A percentile compares a stretch with the other conserved stretches of the same genome.
Evolutionary conservation across 2,797 vertebrate species (phyloP).

Genomic region (Peromyscus aztecus): DNA sequence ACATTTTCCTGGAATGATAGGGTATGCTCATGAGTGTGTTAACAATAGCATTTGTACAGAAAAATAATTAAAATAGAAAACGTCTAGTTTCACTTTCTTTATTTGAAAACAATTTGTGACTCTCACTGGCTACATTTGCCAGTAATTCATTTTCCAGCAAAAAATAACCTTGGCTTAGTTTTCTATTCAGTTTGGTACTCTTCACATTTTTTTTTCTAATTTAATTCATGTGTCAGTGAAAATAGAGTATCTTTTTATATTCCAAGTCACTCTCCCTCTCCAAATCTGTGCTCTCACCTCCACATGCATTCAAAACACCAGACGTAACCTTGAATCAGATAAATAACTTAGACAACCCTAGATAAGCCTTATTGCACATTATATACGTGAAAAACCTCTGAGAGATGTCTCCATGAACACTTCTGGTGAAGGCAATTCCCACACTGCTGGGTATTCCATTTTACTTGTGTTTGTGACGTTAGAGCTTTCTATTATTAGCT

Average conservation of each 20-base stretch:
- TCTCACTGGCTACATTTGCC: constrained; percentile 49
- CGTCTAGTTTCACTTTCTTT: constrained; percentile 63
- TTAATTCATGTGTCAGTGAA: constrained; percentile 44
- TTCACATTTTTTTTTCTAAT: constrained; percentile 63
- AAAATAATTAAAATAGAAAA: constrained; percentile 73
- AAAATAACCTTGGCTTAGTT: constrained; percentile 66
- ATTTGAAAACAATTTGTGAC: constrained; percentile 67
- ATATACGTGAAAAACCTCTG: neutral
- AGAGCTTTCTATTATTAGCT: constrained; percentile 3
- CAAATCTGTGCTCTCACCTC: neutral
- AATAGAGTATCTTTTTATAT: constrained; percentile 40
- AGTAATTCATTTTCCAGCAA: constrained; percentile 68
- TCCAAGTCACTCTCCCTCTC: neutral
- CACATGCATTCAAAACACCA: constrained; percentile 49
- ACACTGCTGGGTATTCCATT: constrained; percentile 19
- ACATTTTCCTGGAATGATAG: constrained; percentile 70
- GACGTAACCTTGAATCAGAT: constrained; percentile 34
- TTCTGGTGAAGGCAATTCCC: neutral
- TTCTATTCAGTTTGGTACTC: constrained; percentile 56
- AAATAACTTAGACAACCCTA: neutral
- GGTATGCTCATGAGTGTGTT: constrained; percentile 58
- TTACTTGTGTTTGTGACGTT: neutral
- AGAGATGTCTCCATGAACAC: neutral
- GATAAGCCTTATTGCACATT: neutral
- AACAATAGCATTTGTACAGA: constrained; percentile 72